These are phyloP conservation scores for Spinus pinus DNA, from an alignment of 2,797 vertebrate genomes.

Conservation along the genomic window DNA sequence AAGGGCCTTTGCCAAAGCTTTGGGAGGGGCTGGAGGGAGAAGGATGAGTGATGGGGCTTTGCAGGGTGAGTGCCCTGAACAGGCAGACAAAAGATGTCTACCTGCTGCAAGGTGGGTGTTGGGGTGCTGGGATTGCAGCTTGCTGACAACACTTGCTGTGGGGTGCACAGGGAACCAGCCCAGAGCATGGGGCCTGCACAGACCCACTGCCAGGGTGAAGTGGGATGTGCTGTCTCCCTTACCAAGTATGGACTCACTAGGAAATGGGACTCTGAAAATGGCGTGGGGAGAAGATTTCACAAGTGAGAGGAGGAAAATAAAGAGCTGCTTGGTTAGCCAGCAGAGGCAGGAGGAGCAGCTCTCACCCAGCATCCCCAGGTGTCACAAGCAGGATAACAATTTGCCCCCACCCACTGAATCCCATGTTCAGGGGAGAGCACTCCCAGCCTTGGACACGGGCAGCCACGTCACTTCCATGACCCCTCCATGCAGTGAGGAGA, in stretches of 20 bases:
- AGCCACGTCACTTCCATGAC: fast-evolving
- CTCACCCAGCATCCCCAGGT: background rate
- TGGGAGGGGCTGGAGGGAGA: background rate
- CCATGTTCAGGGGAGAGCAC: fast-evolving
- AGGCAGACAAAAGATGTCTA: fast-evolving
- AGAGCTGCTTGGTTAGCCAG: background rate
- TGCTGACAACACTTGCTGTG: background rate
- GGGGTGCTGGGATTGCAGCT: background rate
- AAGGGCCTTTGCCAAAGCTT: background rate
- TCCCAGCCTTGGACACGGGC: background rate
- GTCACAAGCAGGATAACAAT: background rate
- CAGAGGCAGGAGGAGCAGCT: background rate
- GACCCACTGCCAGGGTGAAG: fast-evolving
- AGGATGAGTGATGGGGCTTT: fast-evolving
- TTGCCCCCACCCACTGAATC: fast-evolving
- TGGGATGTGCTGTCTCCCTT: background rate
- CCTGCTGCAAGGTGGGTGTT: background rate
- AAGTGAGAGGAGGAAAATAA: background rate
- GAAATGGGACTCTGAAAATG: background rate
- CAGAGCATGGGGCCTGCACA: fast-evolving
- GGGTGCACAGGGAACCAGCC: background rate
- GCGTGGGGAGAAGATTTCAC: background rate
- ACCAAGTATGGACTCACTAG: background rate
- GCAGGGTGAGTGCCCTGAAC: fast-evolving
- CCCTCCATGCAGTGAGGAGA: fast-evolving